Conservation (phyloP, 2,113 vertebrate genomes). For the Channa maculata region DNA sequence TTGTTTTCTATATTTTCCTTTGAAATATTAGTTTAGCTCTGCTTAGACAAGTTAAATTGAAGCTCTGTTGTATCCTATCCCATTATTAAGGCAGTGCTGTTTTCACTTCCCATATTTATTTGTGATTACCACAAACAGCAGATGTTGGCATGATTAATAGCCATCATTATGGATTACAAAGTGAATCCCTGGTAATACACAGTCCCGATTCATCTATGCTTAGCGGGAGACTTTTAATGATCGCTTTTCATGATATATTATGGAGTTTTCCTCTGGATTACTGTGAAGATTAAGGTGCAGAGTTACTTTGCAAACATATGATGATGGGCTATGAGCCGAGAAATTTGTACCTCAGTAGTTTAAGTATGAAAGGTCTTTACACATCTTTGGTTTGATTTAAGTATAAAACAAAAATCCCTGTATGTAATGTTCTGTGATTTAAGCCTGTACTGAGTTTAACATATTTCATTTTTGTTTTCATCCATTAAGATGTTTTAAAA, state of each 20-base stretch:
- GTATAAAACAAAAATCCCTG: no score
- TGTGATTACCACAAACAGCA: conserved; percentile 41
- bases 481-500: no score
- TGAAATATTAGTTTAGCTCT: not conserved
- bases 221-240: conserved; percentile 48
- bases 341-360: not conserved
- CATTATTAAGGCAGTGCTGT: not conserved
- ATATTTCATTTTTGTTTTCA: no score
- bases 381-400: no score
- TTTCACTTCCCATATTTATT: conserved; percentile 32
- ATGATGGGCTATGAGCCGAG: not conserved
- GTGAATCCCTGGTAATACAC: conserved; percentile 41
- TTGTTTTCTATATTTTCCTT: conserved; percentile 4
- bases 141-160: conserved; percentile 38
- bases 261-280: conserved; percentile 42
- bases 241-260: conserved; percentile 58
- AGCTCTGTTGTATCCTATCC: not conserved
- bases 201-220: conserved; percentile 48
- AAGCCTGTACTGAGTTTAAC: no score
- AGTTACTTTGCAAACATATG: conserved; percentile 8
- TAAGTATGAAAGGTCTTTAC: not conserved
- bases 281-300: conserved; percentile 22
- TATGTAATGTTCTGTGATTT: no score
- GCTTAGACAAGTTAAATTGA: conserved; percentile 20
- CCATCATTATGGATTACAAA: conserved; percentile 50